Evolutionary conservation across 1,140 invertebrate genomes (phyloP), one percentile per base, ranked within the genome.

Genomic region (Babylonia areolata): DNA sequence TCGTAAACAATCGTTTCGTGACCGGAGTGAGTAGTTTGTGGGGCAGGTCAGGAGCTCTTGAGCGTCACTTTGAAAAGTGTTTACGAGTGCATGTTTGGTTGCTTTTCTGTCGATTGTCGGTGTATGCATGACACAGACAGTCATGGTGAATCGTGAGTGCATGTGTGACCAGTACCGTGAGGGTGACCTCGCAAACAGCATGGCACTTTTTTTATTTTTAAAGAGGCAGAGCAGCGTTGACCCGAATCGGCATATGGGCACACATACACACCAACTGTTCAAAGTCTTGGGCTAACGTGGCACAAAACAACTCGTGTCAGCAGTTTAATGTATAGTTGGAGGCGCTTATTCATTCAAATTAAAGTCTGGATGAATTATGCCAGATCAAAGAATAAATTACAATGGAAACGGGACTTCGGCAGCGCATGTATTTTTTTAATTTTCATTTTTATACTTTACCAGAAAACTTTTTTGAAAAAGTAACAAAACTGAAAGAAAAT

Each of bases 1-100:
- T 86, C 85, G 81, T 86, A 88, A 88, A 86, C 87, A 88, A 88
- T 79, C 46, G 81, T 51, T 64, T 75, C 69, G 58, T 64, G 58
- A 64, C 58, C 58, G 58, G 58, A 64, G 58, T 23, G 58, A 64
- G 58, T n/a, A 6, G 15, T 64, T 64, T 64, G 15, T 64, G 58
- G 58, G 58, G 58, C 58, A 64, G 58, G 58, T 64, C 58, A 64
- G 58, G 12, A 64, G 20, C 58, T 64, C 58, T 64, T 64, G 58
- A 64, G 6, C 28, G 58, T 64, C 28, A 64, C 58, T 64, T 64
- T 64, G 23, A 23, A 64, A 64, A 64, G 58, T 64, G 58, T 64
- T 12, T 64, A 20, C 28, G 58, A 64, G 15, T 23, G 58, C 58
- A 64, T 23, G 28, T 64, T 23, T 64, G 58, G 58, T 12, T 64